A percentile compares a stretch with the other conserved stretches of the same genome.
Conservation (phyloP, 1,140 invertebrate genomes). For the Carcinoscorpius rotundicauda region DNA sequence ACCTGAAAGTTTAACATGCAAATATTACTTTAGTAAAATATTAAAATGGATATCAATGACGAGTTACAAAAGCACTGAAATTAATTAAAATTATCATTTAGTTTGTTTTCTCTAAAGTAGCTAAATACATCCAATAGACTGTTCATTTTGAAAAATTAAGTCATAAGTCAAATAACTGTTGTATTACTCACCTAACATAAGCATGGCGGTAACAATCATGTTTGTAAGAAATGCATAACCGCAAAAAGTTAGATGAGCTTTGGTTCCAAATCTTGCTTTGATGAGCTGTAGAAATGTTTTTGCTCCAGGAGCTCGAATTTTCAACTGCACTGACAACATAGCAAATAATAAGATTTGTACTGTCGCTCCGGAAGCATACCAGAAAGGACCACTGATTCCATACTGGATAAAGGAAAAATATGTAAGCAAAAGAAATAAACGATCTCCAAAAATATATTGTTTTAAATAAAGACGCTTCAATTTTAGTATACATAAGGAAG, state of each 20-base stretch:
- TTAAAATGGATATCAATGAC: too few relatives aligned
- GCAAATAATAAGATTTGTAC: constrained; percentile 36
- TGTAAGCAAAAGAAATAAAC: neutral
- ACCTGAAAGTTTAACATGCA: too few relatives aligned
- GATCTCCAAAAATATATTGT: too few relatives aligned
- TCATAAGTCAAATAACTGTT: too few relatives aligned
- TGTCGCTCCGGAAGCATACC: constrained; percentile 36
- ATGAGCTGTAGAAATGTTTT: constrained; percentile 36
- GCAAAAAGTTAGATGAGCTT: constrained; percentile 31
- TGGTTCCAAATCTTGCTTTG: constrained; percentile 30
- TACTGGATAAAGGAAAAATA: constrained; percentile 27
- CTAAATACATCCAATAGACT: too few relatives aligned
- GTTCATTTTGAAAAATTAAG: too few relatives aligned
- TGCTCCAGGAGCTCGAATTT: constrained; percentile 33
- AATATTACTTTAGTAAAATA: too few relatives aligned
- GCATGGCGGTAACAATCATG: constrained; percentile 33
- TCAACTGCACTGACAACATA: constrained; percentile 33
- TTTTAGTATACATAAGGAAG: too few relatives aligned
- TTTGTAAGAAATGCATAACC: constrained; percentile 34
- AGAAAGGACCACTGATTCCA: constrained; percentile 35
- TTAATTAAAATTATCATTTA: too few relatives aligned
- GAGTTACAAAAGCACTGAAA: too few relatives aligned
- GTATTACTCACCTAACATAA: constrained; percentile 30
- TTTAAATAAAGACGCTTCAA: too few relatives aligned
- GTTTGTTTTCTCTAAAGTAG: too few relatives aligned